Conservation (phyloP, 2,113 vertebrate genomes). For the Rhadina sibilatrix region DNA sequence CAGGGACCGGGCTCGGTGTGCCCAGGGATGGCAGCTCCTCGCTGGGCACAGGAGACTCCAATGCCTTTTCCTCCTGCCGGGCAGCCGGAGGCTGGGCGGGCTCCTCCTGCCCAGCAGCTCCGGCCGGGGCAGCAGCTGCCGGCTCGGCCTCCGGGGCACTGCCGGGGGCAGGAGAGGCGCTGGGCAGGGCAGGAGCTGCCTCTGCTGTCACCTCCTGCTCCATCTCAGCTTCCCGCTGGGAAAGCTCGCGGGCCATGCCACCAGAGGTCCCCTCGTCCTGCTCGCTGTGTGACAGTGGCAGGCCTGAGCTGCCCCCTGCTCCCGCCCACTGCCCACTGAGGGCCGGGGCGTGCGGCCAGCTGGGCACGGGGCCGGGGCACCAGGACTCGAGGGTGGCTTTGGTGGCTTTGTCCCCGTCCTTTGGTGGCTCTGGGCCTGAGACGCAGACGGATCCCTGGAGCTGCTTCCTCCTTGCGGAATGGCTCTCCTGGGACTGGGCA, state of each 20-base stretch:
- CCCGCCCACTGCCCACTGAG: neutral
- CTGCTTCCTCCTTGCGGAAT: fast-evolving
- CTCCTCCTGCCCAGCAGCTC: neutral
- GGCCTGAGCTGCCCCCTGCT: neutral
- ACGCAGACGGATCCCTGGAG: neutral
- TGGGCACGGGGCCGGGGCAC: too few species aligned
- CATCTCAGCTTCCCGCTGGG: neutral
- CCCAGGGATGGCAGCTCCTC: too few species aligned
- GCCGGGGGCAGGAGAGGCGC: too few species aligned
- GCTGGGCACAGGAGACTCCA: too few species aligned
- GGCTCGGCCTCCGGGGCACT: neutral
- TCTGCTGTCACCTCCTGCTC: neutral
- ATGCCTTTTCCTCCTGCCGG: too few species aligned
- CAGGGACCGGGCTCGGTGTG: too few species aligned
- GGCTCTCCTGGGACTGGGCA: neutral
- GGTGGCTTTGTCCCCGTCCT: neutral
- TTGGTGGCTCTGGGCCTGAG: neutral
- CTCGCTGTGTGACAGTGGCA: neutral
- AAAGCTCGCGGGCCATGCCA: neutral
- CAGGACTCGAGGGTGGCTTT: neutral
- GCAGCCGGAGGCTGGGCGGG: neutral
- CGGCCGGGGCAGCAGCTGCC: neutral
- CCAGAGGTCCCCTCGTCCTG: neutral
- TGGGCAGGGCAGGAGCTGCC: too few species aligned
- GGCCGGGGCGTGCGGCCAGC: neutral